These are phyloP conservation scores for Genyomyrus donnyi DNA, from an alignment of 2,113 vertebrate genomes.

Conservation along the genomic window DNA sequence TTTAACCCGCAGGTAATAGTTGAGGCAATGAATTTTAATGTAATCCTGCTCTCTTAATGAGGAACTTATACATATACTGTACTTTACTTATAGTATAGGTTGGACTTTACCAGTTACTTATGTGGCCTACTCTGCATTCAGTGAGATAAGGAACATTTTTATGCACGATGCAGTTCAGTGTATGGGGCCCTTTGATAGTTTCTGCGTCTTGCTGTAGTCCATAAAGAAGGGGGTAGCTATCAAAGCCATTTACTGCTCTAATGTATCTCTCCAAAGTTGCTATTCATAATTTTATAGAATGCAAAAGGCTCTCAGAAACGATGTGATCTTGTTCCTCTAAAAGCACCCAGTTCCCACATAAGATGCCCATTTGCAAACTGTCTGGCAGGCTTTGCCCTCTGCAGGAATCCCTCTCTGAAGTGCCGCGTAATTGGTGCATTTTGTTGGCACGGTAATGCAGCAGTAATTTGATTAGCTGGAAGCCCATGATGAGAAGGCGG, in stretches of 20 bases:
- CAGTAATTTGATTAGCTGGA: constrained; percentile 20
- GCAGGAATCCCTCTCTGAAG: constrained; percentile 19
- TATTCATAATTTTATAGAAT: constrained; percentile 8
- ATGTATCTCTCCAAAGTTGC: not conserved
- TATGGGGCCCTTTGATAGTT: not conserved
- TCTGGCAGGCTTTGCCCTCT: constrained; percentile 8
- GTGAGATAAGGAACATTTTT: not conserved
- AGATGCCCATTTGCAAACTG: constrained; percentile 12
- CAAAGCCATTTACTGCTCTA: not conserved
- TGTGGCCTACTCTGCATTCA: not conserved
- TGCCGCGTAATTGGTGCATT: constrained; percentile 5
- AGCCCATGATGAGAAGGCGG: constrained; percentile 3
- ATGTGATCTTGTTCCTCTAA: constrained; percentile 1
- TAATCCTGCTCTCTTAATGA: not conserved
- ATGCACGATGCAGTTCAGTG: not conserved
- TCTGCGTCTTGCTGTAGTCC: not conserved
- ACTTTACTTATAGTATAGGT: not conserved
- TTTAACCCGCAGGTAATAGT: not conserved
- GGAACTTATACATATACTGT: not conserved
- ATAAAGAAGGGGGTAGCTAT: not conserved
- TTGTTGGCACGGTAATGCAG: constrained; percentile 9
- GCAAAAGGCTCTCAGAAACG: not conserved
- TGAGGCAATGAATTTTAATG: not conserved
- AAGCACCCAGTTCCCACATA: constrained; percentile 7
- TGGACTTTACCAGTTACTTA: not conserved